Evolutionary conservation across 2,797 vertebrate species (phyloP), one percentile per base, ranked within the genome.

Genomic region (Neopelma chrysocephalum): DNA sequence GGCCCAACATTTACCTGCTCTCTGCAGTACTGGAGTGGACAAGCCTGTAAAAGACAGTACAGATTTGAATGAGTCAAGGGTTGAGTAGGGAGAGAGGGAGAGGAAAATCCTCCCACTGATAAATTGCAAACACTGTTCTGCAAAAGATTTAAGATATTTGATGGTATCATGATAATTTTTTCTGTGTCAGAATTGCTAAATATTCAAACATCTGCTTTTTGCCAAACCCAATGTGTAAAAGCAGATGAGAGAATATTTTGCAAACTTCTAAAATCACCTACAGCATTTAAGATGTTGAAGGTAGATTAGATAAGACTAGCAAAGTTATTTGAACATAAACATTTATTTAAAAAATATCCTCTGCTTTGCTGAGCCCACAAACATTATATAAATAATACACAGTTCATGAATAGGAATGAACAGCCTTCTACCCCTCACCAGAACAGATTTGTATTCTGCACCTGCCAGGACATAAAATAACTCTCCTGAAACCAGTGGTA

Each of bases 291-390:
- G 77, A 78, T 93, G 89, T 87, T 76, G 90, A 95, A 79, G 87
- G 77, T 89, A 91, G 61, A 88, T 94, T 95, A 96, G 90, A 92
- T 94, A 89, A 94, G 81, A 85, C 93, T 84, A 88, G 92, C 91
- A 95, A 95, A 97, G 94, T 92, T 92, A 96, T 92, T 96, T 95
- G 94, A 97, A 93, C 71, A 79, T 95, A 88, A 93, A 91, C 85
- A 84, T 96, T 92, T 90, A 82, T 95, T 93, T 97, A 61, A 96
- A 87, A 84, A 94, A 88, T 94, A 96, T 95, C 79, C 82, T 83
- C 73, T 92, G 78, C 85, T 72, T 82, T 85, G 58, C 76, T 93
- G 77, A 96, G 94, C 62, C 78, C 96, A 97, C 93, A 97, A 97
- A 97, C 82, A 93, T n/a, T 80, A 38, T 95, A 91, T 89, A 97